Conservation (phyloP, 2,113 vertebrate genomes). For the Pagrus major region DNA sequence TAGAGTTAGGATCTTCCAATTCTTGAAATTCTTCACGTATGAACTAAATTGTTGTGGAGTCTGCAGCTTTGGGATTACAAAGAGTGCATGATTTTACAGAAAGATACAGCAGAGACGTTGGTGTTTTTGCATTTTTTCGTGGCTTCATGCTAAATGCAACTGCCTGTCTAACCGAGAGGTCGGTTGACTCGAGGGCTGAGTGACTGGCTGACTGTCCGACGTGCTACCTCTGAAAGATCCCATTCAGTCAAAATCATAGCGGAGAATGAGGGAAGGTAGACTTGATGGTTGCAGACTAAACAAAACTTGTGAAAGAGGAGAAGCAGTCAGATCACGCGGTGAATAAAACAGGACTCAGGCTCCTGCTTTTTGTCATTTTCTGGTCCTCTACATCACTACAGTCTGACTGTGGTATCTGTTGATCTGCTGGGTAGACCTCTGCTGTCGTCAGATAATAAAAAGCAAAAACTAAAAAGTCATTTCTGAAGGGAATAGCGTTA, state of each 20-base stretch:
- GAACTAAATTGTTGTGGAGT: no score
- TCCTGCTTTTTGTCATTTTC: slow-evolving; percentile 26
- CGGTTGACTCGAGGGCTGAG: background rate
- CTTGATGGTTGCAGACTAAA: slow-evolving; percentile 65
- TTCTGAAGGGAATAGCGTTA: background rate
- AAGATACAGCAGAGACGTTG: background rate
- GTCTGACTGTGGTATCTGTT: slow-evolving; percentile 12
- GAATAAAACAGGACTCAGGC: background rate
- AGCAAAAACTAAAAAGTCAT: background rate
- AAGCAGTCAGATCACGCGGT: slow-evolving; percentile 35
- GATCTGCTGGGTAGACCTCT: background rate
- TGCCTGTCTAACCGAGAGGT: background rate
- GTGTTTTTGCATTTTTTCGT: background rate
- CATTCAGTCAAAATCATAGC: slow-evolving; percentile 53
- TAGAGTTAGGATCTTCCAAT: background rate
- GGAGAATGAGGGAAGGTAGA: slow-evolving; percentile 44
- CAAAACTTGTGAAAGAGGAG: slow-evolving; percentile 55
- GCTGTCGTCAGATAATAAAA: slow-evolving; percentile 17
- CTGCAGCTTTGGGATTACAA: background rate
- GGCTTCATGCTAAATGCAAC: slow-evolving; percentile 11
- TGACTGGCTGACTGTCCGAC: slow-evolving; percentile 39
- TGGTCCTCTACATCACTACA: background rate
- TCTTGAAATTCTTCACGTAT: no score
- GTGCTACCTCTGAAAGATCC: slow-evolving; percentile 36
- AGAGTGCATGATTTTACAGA: background rate